These are phyloP conservation scores for Empidonax alnorum DNA, from an alignment of 2,113 vertebrate genomes.

Conservation along the genomic window DNA sequence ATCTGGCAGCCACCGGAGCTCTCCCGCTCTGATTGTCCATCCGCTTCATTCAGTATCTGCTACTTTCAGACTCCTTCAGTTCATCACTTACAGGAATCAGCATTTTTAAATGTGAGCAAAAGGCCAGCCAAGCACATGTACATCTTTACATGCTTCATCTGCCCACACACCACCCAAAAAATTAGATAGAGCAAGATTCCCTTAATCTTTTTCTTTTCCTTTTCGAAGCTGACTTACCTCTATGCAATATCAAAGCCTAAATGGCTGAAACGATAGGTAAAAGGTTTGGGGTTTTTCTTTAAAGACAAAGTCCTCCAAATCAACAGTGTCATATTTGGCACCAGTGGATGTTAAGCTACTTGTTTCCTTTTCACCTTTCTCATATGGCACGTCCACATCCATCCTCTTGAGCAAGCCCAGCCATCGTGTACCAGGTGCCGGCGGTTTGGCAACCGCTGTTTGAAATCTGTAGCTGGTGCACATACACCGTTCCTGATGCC, in stretches of 20 bases:
- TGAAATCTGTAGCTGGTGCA: not conserved
- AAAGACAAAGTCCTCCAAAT: not conserved
- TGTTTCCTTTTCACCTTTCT: not conserved
- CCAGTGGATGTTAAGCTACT: not conserved
- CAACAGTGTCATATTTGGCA: not conserved
- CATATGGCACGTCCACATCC: not conserved
- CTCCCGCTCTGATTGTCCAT: not conserved
- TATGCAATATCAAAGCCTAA: not conserved
- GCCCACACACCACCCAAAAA: not conserved
- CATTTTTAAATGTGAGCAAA: not conserved
- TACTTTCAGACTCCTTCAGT: not conserved
- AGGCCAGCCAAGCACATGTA: not conserved
- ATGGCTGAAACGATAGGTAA: not conserved
- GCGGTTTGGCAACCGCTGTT: not conserved
- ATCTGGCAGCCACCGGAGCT: not conserved
- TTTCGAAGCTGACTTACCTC: not conserved
- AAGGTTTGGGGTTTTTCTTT: not conserved
- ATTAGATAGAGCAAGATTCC: not conserved
- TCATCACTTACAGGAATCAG: not conserved
- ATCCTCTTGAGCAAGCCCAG: not conserved
- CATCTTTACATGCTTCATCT: not conserved
- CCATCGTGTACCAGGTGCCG: fast-evolving
- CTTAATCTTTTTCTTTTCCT: not conserved
- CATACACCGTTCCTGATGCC: not conserved
- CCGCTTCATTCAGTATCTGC: not conserved